Evolutionary conservation across 2,797 vertebrate genomes (phyloP).

Genomic region (Hephaestus fuliginosus): DNA sequence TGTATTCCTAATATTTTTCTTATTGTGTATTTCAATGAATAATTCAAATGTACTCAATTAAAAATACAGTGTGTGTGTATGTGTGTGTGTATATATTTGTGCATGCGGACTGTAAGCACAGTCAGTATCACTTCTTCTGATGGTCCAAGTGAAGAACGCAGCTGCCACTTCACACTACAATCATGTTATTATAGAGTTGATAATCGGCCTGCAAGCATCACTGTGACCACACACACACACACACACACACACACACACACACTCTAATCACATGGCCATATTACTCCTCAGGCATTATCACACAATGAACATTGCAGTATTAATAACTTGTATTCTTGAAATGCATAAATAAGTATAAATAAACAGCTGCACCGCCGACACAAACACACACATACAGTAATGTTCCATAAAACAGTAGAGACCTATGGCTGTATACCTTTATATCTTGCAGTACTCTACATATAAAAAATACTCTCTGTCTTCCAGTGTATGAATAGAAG

Average conservation of each 20-base stretch:
- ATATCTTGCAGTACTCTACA: background rate
- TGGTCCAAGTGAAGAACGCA: constrained; percentile 41
- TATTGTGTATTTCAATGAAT: constrained; percentile 33
- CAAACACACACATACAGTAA: background rate
- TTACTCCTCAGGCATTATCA: background rate
- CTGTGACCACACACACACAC: constrained; percentile 25
- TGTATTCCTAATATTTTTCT: constrained; percentile 16
- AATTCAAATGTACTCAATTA: constrained; percentile 22
- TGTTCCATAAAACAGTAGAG: background rate
- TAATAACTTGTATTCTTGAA: constrained; percentile 1
- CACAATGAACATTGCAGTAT: background rate
- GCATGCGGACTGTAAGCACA: background rate
- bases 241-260: constrained; percentile 7
- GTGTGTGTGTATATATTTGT: constrained; percentile 6
- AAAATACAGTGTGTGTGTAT: background rate
- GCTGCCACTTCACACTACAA: constrained; percentile 61
- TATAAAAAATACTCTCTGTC: background rate
- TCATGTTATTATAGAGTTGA: constrained; percentile 43
- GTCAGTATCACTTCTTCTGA: constrained; percentile 27
- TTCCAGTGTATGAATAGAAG: background rate
- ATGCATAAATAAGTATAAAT: constrained; percentile 1
- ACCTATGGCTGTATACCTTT: no score
- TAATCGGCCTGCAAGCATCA: constrained; percentile 19
- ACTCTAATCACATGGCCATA: background rate
- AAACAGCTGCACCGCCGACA: background rate